phyloP scores from a whole-genome alignment of 2,113 vertebrate genomes.

The Myrmophylax atrothorax region DNA sequence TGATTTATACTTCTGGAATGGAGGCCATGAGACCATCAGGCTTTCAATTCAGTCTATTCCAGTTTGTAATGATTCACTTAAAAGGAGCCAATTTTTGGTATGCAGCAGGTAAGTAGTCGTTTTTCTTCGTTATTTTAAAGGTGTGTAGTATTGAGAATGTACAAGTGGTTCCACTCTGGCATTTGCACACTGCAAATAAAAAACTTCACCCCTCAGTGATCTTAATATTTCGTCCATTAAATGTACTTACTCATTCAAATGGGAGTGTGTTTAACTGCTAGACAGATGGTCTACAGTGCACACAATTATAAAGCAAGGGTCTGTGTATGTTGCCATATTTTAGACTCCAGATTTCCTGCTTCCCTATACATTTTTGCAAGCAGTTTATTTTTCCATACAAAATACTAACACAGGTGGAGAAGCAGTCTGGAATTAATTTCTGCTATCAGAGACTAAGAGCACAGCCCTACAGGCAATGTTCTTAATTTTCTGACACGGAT shows the following conservation, averaged over 20 bases:
- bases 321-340: conserved; percentile 19
- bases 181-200: conserved; percentile 66
- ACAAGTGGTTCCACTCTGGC: conserved; percentile 48
- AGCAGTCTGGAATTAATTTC: conserved; percentile 54
- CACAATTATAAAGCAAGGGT: conserved; percentile 64
- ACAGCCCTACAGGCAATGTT: not conserved
- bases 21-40: not conserved
- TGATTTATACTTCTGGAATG: conserved; percentile 34
- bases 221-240: conserved; percentile 72
- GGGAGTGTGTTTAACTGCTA: conserved; percentile 60
- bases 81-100: not conserved
- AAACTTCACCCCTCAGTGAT: conserved; percentile 73
- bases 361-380: conserved; percentile 43
- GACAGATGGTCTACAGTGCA: conserved; percentile 68
- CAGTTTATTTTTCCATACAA: conserved; percentile 47
- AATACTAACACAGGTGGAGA: conserved; percentile 24
- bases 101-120: conserved; percentile 22
- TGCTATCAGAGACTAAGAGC: conserved; percentile 24
- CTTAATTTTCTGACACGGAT: not conserved
- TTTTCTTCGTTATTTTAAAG: conserved; percentile 54
- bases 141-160: conserved; percentile 1
- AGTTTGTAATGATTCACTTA: conserved; percentile 40
- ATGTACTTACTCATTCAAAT: conserved; percentile 66
- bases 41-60: conserved; percentile 19
- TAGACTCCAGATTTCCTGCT: conserved; percentile 62